phyloP scores from a whole-genome alignment of 2,888 invertebrate genomes.

The Pseudeuparius sepicola region DNA sequence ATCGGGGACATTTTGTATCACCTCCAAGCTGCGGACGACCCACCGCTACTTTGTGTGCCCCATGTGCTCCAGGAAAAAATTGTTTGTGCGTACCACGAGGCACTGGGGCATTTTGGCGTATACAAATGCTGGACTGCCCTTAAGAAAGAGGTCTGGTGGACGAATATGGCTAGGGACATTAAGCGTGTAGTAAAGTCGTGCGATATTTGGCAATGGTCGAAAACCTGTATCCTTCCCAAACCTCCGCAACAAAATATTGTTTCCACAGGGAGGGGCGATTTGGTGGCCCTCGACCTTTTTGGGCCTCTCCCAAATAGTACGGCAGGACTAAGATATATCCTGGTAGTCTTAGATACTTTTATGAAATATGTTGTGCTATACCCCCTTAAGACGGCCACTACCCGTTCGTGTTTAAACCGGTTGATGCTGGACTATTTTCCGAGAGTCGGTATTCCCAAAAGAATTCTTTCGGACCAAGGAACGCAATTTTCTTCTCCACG shows the following conservation, averaged over 20 bases:
- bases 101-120: too few species aligned
- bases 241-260: constrained; percentile 2
- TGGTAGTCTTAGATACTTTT: constrained; percentile 24
- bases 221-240: too few species aligned
- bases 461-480: constrained; percentile 6
- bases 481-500: constrained; percentile 8
- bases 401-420: not conserved
- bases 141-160: too few species aligned
- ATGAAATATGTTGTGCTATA: constrained; percentile 24
- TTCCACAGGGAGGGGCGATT: not conserved
- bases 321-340: constrained; percentile 18
- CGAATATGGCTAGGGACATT: too few species aligned
- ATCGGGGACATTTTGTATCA: too few species aligned
- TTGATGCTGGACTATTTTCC: constrained; percentile 3
- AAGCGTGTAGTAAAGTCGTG: too few species aligned
- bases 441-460: not conserved
- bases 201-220: too few species aligned
- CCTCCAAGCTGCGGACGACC: too few species aligned
- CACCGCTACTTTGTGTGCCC: too few species aligned
- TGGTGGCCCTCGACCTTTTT: constrained; percentile 9
- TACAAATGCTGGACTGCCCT: too few species aligned
- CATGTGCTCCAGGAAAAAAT: too few species aligned
- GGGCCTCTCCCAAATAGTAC: constrained; percentile 18
- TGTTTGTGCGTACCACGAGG: too few species aligned
- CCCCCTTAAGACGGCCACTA: constrained; percentile 19